phyloP scores from a whole-genome alignment of 2,113 vertebrate genomes.

The Myrmecobius fasciatus region DNA sequence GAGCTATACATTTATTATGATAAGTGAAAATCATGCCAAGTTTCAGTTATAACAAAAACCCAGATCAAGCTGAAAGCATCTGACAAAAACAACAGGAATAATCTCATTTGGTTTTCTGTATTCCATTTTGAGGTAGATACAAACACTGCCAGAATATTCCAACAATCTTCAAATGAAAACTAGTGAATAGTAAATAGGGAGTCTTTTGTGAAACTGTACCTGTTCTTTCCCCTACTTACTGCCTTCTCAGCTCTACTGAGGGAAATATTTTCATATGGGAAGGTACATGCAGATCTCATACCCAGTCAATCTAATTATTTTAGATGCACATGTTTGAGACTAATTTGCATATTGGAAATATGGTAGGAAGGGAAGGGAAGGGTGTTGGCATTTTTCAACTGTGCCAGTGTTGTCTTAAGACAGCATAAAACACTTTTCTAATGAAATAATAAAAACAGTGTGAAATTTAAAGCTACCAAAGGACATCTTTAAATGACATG shows the following conservation, averaged over 20 bases:
- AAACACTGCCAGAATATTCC: not conserved
- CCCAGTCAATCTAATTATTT: not conserved
- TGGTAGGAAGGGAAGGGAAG: not conserved
- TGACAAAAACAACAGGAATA: not conserved
- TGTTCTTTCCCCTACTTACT: fast-evolving
- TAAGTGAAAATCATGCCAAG: not conserved
- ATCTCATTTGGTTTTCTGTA: not conserved
- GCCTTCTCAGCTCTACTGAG: not conserved
- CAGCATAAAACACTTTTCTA: not conserved
- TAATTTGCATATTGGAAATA: not conserved
- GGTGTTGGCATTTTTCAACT: not conserved
- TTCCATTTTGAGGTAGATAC: not conserved
- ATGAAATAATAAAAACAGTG: constrained; percentile 29
- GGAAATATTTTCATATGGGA: fast-evolving
- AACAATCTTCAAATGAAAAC: too few relatives aligned
- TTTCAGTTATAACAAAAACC: not conserved
- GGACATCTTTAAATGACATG: constrained; percentile 5
- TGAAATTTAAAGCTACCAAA: constrained; percentile 13
- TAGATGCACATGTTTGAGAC: not conserved
- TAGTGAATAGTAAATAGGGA: fast-evolving
- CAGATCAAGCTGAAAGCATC: too few relatives aligned
- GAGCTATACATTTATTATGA: not conserved
- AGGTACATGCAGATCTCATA: not conserved
- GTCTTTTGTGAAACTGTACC: fast-evolving
- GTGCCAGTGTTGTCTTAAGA: not conserved